phyloP scores from a whole-genome alignment of 2,113 vertebrate species.

The cattle (Bos taurus) region ARS-UCD2.0 NC_037356.1:42267501-42268000 shows the following conservation, averaged over 20 bases:
- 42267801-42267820: not conserved
- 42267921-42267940: not conserved
- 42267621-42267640: too few relatives aligned
- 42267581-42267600: too few relatives aligned
- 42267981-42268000: not conserved
- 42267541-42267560: too few relatives aligned
- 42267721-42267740: not conserved
- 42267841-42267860: not conserved
- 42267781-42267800: not conserved
- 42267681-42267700: too few relatives aligned
- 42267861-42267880: not conserved
- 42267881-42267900: not conserved
- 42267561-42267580: too few relatives aligned
- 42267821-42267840: not conserved
- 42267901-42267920: not conserved
- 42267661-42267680: too few relatives aligned
- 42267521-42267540: too few relatives aligned
- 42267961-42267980: not conserved
- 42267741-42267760: not conserved
- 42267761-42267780: not conserved
- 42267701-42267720: not conserved
- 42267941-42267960: not conserved
- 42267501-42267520: too few relatives aligned
- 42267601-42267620: accelerated
- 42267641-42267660: too few relatives aligned